Evolutionary conservation across 2,113 vertebrate species (phyloP).

Genomic region (Eidolon helvum): DNA sequence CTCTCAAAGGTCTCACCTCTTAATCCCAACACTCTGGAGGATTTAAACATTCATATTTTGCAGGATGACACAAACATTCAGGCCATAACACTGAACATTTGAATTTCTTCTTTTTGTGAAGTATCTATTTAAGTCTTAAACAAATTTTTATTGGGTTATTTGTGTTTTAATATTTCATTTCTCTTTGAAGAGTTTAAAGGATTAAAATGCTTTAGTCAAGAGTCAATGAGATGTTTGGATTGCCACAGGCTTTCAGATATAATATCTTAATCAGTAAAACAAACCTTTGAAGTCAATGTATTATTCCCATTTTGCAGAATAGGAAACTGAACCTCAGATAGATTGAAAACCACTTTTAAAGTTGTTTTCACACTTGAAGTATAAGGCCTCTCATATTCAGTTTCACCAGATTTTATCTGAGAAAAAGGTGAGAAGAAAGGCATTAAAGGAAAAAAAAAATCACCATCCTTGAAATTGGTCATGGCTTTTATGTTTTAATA

Average conservation of each 20-base stretch:
- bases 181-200: background rate
- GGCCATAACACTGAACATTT: background rate
- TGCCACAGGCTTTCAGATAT: background rate
- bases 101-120: constrained; percentile 11
- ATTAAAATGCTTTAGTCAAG: background rate
- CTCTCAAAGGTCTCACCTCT: background rate
- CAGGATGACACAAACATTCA: background rate
- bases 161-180: constrained; percentile 11
- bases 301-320: background rate
- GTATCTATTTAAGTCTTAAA: background rate
- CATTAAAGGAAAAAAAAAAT: background rate
- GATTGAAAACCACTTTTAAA: background rate
- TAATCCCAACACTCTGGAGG: background rate
- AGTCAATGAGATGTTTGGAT: background rate
- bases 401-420: background rate
- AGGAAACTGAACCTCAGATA: background rate
- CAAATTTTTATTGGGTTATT: background rate
- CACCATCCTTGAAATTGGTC: background rate
- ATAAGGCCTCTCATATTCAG: background rate
- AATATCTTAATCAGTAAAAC: background rate
- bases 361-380: background rate
- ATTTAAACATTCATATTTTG: background rate
- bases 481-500: background rate
- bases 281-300: background rate
- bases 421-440: background rate